Percentiles rank a stretch among this genome's conserved stretches.
These are phyloP conservation scores for Rhea americana DNA, from an alignment of 2,113 vertebrate species.

Conservation along the genomic window DNA sequence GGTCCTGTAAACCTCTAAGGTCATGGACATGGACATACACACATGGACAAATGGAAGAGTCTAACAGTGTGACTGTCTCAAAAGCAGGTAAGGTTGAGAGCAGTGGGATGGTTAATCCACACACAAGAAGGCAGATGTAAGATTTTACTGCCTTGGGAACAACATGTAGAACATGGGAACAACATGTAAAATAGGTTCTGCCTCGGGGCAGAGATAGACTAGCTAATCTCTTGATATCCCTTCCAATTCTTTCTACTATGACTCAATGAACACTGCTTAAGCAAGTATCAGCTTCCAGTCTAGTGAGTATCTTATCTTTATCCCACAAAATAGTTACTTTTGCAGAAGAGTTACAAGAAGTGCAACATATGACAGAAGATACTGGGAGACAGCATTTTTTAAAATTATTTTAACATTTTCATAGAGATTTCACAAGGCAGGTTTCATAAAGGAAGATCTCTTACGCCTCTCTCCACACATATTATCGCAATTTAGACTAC, in stretches of 20 bases:
- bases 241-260: not conserved
- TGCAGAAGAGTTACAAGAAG: not conserved
- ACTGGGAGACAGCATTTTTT: not conserved
- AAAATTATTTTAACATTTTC: not conserved
- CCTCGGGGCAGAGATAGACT: fast-evolving
- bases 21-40: not conserved
- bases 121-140: not conserved
- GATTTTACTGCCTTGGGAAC: not conserved
- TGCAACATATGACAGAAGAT: not conserved
- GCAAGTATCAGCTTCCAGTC: not conserved
- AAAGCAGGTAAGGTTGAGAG: not conserved
- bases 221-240: not conserved
- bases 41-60: not conserved
- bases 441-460: not conserved
- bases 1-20: not conserved
- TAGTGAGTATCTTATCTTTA: not conserved
- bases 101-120: not conserved
- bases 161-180: not conserved
- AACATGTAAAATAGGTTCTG: not conserved
- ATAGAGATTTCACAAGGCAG: not conserved
- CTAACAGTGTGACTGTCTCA: not conserved
- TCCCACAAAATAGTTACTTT: not conserved
- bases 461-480: not conserved
- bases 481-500: not conserved
- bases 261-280: not conserved